Percentiles rank a stretch among this genome's conserved stretches.
phyloP scores from a whole-genome alignment of 2,797 vertebrate species.

The Lycodopsis pacificus region DNA sequence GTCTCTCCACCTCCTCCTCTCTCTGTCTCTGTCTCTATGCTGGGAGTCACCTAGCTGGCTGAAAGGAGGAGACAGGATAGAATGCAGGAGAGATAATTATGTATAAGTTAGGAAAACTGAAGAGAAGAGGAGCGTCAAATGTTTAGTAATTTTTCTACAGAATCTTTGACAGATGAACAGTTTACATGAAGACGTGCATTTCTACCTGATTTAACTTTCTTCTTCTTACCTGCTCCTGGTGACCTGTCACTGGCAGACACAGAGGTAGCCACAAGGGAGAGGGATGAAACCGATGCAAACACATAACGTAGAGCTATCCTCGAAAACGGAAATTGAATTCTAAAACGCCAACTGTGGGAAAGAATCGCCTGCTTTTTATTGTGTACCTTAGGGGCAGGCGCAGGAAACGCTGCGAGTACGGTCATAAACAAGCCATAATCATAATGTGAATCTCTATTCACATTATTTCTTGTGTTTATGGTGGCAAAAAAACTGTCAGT shows the following conservation, averaged over 20 bases:
- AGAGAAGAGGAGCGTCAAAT: neutral
- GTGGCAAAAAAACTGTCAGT: slow-evolving; percentile 34
- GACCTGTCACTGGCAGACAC: slow-evolving; percentile 18
- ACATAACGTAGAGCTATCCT: slow-evolving; percentile 63
- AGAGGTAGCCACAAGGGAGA: neutral
- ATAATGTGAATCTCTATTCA: slow-evolving; percentile 66
- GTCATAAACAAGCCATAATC: slow-evolving; percentile 69
- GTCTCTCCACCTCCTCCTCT: slow-evolving; percentile 6
- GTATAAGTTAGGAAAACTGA: slow-evolving; percentile 29
- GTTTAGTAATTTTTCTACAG: neutral
- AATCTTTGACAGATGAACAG: neutral
- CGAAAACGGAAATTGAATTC: slow-evolving; percentile 73
- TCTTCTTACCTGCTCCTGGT: slow-evolving; percentile 9
- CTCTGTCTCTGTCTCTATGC: neutral
- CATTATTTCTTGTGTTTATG: slow-evolving; percentile 60
- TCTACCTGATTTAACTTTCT: neutral
- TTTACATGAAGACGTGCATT: neutral
- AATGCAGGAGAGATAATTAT: slow-evolving; percentile 32
- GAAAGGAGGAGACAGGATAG: slow-evolving; percentile 15
- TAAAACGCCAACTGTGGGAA: slow-evolving; percentile 51
- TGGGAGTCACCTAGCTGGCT: slow-evolving; percentile 15
- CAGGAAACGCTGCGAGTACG: slow-evolving; percentile 44
- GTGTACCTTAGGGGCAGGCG: slow-evolving; percentile 38
- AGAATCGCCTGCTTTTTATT: slow-evolving; percentile 47
- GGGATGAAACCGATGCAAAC: slow-evolving; percentile 51